Evolutionary conservation across 1,140 invertebrate species (phyloP), one percentile per base, ranked within the genome.

Genomic region (Drosophila littoralis): DNA sequence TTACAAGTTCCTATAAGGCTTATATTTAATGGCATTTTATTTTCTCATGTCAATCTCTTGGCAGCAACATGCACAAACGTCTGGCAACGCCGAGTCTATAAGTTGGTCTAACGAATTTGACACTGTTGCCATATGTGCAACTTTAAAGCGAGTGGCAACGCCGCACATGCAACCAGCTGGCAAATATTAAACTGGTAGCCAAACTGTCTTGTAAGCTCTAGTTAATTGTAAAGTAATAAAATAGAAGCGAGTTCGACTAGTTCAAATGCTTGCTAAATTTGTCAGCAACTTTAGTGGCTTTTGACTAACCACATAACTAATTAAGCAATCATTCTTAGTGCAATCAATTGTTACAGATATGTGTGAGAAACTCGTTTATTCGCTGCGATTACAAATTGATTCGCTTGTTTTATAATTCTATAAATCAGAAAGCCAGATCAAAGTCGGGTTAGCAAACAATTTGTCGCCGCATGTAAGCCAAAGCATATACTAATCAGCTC

Each of bases 331-430:
- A 9, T 9, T 52, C 51, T 28, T 36, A 35, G 35, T 36, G 33
- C 36, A 61, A 79, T 52, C 22, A 77, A 45, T 50, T 57, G 58
- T 38, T 67, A 74, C 64, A 45, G 17, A 78, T 45, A 71, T 59
- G 13, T 70, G 81, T 85, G 81, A 79, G 82, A 85, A 86, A 67
- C 57, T 51, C 10, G 33, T 28, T 28, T 28, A 28, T 28, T 28
- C 22, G 22, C 22, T 28, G 22, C 5, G 42, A 79, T 81, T 69
- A 69, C 35, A 54, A 65, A 85, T 73, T 81, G 67, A 86, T 54
- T 66, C 81, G 79, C 79, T 69, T 28, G 36, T 57, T 59, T 86
- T 82, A 84, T 84, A 84, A 78, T 75, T 86, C 54, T 9, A 57
- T 50, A 75, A 57, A 71, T 83, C 68, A 67, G 22, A 28, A 28